Percentiles rank a stretch among this genome's conserved stretches.
phyloP scores from a whole-genome alignment of 2,113 vertebrate species.

The Ardeotis arabs region DNA sequence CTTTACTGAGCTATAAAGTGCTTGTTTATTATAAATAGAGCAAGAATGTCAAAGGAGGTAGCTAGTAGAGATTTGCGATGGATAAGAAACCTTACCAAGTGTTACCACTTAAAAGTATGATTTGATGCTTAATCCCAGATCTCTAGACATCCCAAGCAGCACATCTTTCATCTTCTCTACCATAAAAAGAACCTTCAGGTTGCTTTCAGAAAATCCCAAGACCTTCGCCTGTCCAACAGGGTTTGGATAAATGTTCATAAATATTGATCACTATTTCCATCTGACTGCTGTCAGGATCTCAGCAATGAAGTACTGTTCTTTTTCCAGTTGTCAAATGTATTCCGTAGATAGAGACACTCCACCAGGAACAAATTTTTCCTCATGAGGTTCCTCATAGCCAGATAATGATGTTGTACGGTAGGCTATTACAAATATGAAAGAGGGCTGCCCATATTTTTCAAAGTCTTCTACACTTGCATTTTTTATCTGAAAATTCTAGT shows the following conservation, averaged over 20 bases:
- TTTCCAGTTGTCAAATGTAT: neutral
- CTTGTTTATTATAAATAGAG: slow-evolving; percentile 32
- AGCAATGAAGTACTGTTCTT: neutral
- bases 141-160: neutral
- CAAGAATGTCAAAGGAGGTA: slow-evolving; percentile 46
- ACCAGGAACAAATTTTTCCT: neutral
- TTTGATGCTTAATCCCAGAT: neutral
- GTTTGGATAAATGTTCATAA: neutral
- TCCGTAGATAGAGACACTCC: neutral
- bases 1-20: slow-evolving; percentile 22
- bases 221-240: neutral
- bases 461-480: neutral
- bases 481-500: neutral
- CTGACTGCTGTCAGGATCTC: neutral
- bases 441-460: neutral
- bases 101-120: neutral
- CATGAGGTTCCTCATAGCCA: neutral
- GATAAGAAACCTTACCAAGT: neutral
- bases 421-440: neutral
- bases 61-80: slow-evolving; percentile 15
- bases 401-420: neutral
- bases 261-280: neutral
- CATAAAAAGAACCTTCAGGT: neutral
- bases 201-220: neutral
- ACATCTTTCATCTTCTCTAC: neutral